phyloP scores from a whole-genome alignment of 2,888 invertebrate species.

The Stenichneumon culpator region DNA sequence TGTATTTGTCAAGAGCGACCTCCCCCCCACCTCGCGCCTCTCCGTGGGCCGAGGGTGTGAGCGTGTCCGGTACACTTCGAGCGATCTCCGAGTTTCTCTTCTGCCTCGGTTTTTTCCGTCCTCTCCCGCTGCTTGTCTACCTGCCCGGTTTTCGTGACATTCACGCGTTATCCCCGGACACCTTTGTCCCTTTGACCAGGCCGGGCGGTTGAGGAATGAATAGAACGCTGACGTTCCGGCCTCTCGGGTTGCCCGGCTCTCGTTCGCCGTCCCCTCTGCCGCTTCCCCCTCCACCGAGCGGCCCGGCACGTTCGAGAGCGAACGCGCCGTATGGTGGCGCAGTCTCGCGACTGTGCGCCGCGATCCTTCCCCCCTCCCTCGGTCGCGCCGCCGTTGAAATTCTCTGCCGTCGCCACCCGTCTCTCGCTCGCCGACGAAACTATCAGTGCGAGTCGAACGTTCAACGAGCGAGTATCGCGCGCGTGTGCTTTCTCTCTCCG shows the following conservation, averaged over 20 bases:
- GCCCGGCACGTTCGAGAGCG: neutral
- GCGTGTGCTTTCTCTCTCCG: constrained; percentile 22
- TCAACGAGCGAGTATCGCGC: constrained; percentile 56
- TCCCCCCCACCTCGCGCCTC: constrained; percentile 37
- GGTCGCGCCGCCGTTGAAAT: constrained; percentile 10
- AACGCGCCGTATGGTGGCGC: constrained; percentile 72
- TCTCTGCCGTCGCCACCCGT: constrained; percentile 71
- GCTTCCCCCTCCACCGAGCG: constrained; percentile 34
- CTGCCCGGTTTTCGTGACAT: constrained; percentile 53
- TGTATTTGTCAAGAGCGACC: constrained; percentile 49
- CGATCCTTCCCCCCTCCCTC: constrained; percentile 35
- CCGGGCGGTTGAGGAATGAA: constrained; percentile 65
- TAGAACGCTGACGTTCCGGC: constrained; percentile 68
- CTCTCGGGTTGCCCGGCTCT: constrained; percentile 44
- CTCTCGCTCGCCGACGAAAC: constrained; percentile 63
- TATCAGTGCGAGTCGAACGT: constrained; percentile 72
- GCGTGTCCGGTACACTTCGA: constrained; percentile 53
- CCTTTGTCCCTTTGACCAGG: constrained; percentile 65
- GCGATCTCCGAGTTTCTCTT: constrained; percentile 51
- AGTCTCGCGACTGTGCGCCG: constrained; percentile 61
- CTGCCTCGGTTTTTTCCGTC: constrained; percentile 32
- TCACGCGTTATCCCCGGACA: constrained; percentile 40
- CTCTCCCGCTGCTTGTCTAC: constrained; percentile 48
- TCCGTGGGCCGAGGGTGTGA: constrained; percentile 65
- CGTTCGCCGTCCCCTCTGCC: constrained; percentile 6